Evolutionary conservation across 2,888 invertebrate species (phyloP).

Genomic region (Ochropleura plecta): DNA sequence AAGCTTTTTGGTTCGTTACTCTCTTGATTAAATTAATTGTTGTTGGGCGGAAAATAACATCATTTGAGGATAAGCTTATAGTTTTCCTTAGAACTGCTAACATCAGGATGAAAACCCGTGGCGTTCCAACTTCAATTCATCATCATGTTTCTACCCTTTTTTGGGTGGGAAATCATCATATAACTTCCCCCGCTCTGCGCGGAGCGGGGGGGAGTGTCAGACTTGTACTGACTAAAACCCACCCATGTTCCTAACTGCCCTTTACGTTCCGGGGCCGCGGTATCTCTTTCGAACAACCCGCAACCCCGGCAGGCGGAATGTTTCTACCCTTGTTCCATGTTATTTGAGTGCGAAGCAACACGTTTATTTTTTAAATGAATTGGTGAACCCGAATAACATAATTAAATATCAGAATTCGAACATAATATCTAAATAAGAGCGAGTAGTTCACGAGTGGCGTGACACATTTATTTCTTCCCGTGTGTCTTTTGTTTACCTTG

Average conservation of each 20-base stretch:
- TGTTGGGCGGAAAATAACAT: not conserved
- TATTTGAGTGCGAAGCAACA: too few relatives aligned
- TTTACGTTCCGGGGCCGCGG: too few relatives aligned
- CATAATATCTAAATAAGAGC: not conserved
- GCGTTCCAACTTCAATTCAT: not conserved
- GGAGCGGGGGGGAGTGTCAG: too few relatives aligned
- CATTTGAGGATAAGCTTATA: not conserved
- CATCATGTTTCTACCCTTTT: too few relatives aligned
- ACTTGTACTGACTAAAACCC: too few relatives aligned
- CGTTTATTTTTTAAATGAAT: not conserved
- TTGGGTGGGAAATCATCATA: too few relatives aligned
- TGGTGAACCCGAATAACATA: not conserved
- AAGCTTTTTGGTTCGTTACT: constrained; percentile 32
- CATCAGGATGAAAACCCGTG: not conserved
- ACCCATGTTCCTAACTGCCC: too few relatives aligned
- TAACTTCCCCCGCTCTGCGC: too few relatives aligned
- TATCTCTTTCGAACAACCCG: too few relatives aligned
- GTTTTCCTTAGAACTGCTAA: not conserved
- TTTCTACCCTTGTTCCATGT: too few relatives aligned
- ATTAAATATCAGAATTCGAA: not conserved
- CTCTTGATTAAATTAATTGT: constrained; percentile 25
- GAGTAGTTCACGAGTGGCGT: constrained; percentile 1
- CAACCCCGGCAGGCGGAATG: too few relatives aligned
- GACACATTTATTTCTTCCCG: constrained; percentile 50
- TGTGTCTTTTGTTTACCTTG: constrained; percentile 60